These are phyloP conservation scores for Ernsta delagoae DNA, from an alignment of 2,888 invertebrate species.

Conservation along the genomic window DNA sequence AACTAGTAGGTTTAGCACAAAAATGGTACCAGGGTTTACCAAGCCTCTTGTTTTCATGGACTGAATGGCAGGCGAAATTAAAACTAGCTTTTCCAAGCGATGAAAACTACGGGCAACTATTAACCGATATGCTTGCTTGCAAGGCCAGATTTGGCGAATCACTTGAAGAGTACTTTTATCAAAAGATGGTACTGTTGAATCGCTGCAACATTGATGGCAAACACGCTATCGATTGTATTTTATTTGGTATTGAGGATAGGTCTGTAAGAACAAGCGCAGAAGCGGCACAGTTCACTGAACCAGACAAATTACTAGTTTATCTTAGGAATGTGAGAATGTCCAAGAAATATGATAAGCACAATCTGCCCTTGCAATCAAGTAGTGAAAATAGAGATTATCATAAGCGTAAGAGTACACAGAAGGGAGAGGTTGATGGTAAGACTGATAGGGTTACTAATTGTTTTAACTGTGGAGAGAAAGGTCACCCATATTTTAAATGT, in stretches of 20 bases:
- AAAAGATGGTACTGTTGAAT: slow-evolving; percentile 42
- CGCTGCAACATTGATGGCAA: slow-evolving; percentile 40
- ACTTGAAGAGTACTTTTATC: slow-evolving; percentile 43
- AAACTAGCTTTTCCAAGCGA: slow-evolving; percentile 14
- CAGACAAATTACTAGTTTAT: slow-evolving; percentile 42
- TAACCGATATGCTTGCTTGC: slow-evolving; percentile 20
- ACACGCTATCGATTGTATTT: slow-evolving; percentile 42
- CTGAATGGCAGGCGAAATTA: slow-evolving; percentile 28
- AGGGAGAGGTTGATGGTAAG: background rate
- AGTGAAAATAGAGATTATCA: background rate
- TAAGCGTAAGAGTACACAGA: background rate
- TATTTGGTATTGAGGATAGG: slow-evolving; percentile 43
- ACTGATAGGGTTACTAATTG: slow-evolving; percentile 34
- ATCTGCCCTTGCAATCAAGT: slow-evolving; percentile 2
- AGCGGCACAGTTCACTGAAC: slow-evolving; percentile 42
- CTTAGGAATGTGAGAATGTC: slow-evolving; percentile 36
- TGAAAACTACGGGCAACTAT: slow-evolving; percentile 20
- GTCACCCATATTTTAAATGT: slow-evolving; percentile 40
- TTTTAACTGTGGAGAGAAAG: slow-evolving; percentile 41
- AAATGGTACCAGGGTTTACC: slow-evolving; percentile 25
- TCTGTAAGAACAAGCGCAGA: slow-evolving; percentile 42
- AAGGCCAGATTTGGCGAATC: slow-evolving; percentile 20
- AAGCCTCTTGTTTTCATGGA: slow-evolving; percentile 16
- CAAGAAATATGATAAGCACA: slow-evolving; percentile 4
- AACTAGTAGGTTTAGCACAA: slow-evolving; percentile 14